Percentiles rank a stretch among this genome's conserved stretches.
Conservation (phyloP, 2,113 vertebrate species). For the Glaucidium brasilianum region DNA sequence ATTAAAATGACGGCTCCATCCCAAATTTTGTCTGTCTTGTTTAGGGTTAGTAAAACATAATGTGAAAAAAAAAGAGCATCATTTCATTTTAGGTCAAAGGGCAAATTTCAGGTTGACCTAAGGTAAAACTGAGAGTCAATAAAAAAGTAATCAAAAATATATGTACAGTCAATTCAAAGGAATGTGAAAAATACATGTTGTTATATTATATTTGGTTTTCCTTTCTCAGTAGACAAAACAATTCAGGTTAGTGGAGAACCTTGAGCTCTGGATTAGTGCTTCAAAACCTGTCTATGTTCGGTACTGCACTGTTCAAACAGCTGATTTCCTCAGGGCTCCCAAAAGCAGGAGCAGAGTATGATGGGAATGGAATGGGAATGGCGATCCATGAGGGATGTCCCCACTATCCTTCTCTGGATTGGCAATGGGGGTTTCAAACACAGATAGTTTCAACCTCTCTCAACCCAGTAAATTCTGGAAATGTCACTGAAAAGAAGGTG, state of each 20-base stretch:
- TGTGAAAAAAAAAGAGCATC: not conserved
- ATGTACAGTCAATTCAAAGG: not conserved
- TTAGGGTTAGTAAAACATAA: not conserved
- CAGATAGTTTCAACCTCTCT: not conserved
- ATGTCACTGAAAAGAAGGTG: not conserved
- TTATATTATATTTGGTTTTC: not conserved
- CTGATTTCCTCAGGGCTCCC: not conserved
- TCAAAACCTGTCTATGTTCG: not conserved
- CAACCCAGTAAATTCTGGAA: not conserved
- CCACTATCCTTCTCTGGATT: not conserved
- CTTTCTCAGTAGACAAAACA: not conserved
- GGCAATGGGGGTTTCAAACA: not conserved
- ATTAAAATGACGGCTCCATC: not conserved
- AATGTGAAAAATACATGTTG: not conserved
- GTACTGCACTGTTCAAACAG: not conserved
- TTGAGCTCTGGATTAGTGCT: not conserved
- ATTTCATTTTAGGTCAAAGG: not conserved
- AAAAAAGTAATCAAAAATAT: not conserved
- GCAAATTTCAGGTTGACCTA: not conserved
- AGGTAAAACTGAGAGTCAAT: not conserved
- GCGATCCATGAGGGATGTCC: not conserved
- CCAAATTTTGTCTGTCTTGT: not conserved
- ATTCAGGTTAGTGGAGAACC: not conserved
- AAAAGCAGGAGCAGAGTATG: not conserved
- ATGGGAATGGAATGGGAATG: not conserved